A percentile compares a stretch with the other conserved stretches of the same genome.
Conservation (phyloP, 2,888 invertebrate species). For the Artemia sinica region DNA sequence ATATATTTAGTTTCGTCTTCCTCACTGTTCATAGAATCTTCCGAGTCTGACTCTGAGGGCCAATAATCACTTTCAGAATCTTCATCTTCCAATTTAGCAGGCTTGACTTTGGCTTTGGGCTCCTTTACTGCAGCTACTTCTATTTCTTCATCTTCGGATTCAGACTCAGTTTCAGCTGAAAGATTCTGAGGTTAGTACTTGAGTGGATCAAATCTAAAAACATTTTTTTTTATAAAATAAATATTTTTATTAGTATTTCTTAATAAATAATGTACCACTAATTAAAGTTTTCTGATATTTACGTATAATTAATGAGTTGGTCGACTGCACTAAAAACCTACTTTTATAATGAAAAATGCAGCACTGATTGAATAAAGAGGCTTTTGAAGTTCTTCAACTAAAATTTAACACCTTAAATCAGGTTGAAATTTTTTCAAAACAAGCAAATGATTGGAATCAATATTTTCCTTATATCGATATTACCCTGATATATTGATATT, state of each 20-base stretch:
- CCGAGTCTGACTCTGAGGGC: slow-evolving; percentile 53
- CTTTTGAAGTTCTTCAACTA: too few relatives aligned
- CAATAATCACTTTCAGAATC: slow-evolving; percentile 38
- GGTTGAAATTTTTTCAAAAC: too few relatives aligned
- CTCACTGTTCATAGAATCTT: slow-evolving; percentile 56
- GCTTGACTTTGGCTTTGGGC: slow-evolving; percentile 18
- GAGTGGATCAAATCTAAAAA: background rate
- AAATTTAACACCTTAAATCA: too few relatives aligned
- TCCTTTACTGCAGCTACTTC: slow-evolving; percentile 24
- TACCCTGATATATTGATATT: too few relatives aligned
- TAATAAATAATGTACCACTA: background rate
- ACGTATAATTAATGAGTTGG: too few relatives aligned
- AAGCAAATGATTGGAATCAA: too few relatives aligned
- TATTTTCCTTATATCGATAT: too few relatives aligned
- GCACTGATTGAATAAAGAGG: background rate
- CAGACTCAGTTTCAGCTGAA: slow-evolving; percentile 28
- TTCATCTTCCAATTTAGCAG: slow-evolving; percentile 25
- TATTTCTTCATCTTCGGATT: slow-evolving; percentile 43
- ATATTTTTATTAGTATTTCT: background rate
- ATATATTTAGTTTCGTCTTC: slow-evolving; percentile 62
- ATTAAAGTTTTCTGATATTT: too few relatives aligned
- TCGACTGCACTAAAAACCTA: too few relatives aligned
- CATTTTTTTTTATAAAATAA: background rate
- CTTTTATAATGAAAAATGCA: too few relatives aligned
- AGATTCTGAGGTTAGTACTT: background rate